Percentiles rank a stretch among this genome's conserved stretches.
Evolutionary conservation across 1,140 invertebrate species (phyloP).

Genomic region (Sesamia nonagrioides): DNA sequence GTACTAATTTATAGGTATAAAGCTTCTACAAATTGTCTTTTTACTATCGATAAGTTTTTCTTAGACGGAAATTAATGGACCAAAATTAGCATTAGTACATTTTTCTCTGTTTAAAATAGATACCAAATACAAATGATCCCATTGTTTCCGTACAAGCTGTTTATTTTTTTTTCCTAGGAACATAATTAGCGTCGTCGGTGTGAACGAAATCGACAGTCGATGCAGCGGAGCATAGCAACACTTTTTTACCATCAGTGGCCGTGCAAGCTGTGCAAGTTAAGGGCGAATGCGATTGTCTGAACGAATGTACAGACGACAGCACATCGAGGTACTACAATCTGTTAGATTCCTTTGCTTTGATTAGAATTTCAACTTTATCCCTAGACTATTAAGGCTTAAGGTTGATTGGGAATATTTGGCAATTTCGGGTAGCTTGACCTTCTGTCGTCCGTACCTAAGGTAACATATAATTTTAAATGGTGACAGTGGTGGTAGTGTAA

Average conservation of each 20-base stretch:
- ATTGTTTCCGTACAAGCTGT: slow-evolving; percentile 29
- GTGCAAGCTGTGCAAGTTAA: slow-evolving; percentile 28
- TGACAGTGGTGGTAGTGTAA: too few species aligned
- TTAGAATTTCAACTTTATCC: too few species aligned
- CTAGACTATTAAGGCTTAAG: too few species aligned
- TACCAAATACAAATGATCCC: background rate
- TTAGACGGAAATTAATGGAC: background rate
- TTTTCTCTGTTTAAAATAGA: background rate
- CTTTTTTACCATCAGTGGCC: slow-evolving; percentile 60
- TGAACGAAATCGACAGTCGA: slow-evolving; percentile 74
- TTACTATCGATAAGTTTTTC: background rate
- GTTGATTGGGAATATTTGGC: too few species aligned
- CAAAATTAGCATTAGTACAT: background rate
- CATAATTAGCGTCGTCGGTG: slow-evolving; percentile 42
- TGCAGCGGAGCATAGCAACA: slow-evolving; percentile 64
- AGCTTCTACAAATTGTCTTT: background rate
- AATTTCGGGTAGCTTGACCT: too few species aligned
- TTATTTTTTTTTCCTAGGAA: slow-evolving; percentile 18
- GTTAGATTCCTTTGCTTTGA: too few species aligned
- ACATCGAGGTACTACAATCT: too few species aligned
- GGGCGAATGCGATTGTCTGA: background rate
- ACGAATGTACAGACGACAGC: too few species aligned
- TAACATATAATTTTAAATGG: too few species aligned
- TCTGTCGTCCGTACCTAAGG: too few species aligned
- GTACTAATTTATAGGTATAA: background rate